phyloP scores from a whole-genome alignment of 2,797 vertebrate species.

The Cirrhinus mrigala region DNA sequence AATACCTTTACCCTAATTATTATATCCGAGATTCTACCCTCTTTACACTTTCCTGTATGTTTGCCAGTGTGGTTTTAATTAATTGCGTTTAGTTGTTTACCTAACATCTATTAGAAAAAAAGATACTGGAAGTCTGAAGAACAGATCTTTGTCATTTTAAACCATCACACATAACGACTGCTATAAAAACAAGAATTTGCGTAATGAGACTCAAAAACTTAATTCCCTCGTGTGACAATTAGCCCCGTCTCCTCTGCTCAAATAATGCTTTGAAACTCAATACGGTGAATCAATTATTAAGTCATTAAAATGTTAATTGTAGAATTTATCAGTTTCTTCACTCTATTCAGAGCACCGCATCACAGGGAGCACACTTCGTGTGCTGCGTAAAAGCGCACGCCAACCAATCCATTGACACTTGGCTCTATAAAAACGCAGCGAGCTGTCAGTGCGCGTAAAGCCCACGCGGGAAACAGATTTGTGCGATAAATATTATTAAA shows the following conservation, averaged over 20 bases:
- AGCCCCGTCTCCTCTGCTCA: neutral
- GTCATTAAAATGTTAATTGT: neutral
- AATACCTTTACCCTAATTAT: neutral
- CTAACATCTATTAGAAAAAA: neutral
- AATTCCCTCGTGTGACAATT: neutral
- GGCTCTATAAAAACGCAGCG: constrained; percentile 45
- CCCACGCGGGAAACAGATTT: neutral
- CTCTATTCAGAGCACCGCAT: neutral
- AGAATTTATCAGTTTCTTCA: neutral
- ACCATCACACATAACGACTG: neutral
- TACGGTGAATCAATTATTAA: neutral
- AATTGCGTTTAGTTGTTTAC: neutral
- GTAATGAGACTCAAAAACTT: too few species aligned
- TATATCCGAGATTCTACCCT: neutral
- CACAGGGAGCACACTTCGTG: neutral
- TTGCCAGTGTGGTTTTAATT: neutral
- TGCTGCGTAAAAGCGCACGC: constrained; percentile 55
- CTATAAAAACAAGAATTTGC: neutral
- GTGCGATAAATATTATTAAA: neutral
- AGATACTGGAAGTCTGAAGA: neutral
- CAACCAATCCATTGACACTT: constrained; percentile 46
- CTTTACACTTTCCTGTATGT: neutral
- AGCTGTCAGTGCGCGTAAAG: constrained; percentile 12
- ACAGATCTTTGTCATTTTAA: neutral
- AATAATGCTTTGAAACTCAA: neutral